Percentiles rank a stretch among this genome's conserved stretches.
phyloP scores from a whole-genome alignment of 2,888 invertebrate genomes.

The Tuberolachnus salignus region DNA sequence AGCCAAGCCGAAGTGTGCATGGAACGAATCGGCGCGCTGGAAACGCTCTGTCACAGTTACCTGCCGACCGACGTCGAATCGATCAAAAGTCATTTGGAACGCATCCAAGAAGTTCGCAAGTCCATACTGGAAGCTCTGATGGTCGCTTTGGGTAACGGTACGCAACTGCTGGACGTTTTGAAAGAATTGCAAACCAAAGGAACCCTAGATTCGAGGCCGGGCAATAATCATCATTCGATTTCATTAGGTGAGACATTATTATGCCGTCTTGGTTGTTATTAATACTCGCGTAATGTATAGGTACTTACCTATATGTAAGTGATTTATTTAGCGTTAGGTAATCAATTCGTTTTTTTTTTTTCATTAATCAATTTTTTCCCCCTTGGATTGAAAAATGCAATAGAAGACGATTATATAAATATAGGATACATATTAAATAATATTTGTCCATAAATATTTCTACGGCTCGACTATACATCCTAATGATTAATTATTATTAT shows the following conservation, averaged over 20 bases:
- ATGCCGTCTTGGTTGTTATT: background rate
- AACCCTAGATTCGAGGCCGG: slow-evolving; percentile 76
- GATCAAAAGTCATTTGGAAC: slow-evolving; percentile 73
- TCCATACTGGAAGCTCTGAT: slow-evolving; percentile 78
- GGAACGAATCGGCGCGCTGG: slow-evolving; percentile 72
- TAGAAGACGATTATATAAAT: no score
- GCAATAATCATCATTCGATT: slow-evolving; percentile 63
- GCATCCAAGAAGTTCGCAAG: slow-evolving; percentile 75
- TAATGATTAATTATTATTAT: background rate
- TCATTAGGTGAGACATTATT: slow-evolving; percentile 14
- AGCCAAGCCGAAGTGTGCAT: slow-evolving; percentile 72
- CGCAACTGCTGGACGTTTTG: slow-evolving; percentile 74
- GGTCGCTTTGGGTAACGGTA: slow-evolving; percentile 81
- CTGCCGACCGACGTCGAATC: slow-evolving; percentile 76
- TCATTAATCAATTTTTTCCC: no score
- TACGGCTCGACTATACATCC: no score
- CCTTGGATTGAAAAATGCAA: no score
- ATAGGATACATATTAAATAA: no score
- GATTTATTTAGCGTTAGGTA: no score
- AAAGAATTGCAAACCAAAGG: slow-evolving; percentile 77
- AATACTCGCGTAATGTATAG: background rate
- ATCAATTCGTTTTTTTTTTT: no score
- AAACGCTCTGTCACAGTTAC: slow-evolving; percentile 71
- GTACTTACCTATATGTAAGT: no score
- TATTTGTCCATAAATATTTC: no score